Conservation (phyloP, 1,140 invertebrate genomes). For the Triops cancriformis region DNA sequence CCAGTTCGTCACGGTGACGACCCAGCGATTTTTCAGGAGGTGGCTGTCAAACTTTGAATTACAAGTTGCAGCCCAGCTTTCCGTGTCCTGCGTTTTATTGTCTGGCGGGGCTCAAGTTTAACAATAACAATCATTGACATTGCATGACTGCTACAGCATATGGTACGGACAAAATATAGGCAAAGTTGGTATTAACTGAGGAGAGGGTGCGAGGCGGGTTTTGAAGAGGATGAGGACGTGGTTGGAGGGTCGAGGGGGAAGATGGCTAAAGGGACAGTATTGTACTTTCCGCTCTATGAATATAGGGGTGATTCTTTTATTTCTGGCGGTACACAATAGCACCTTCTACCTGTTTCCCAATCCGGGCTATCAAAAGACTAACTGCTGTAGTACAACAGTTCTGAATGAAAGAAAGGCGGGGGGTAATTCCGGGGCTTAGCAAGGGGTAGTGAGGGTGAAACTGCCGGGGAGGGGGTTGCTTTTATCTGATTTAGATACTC, state of each 20-base stretch:
- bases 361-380: conserved; percentile 1
- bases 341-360: conserved; percentile 4
- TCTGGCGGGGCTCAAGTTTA: neutral
- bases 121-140: conserved; percentile 14
- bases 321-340: neutral
- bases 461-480: neutral
- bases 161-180: neutral
- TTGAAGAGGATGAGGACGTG: too few species aligned
- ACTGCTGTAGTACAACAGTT: neutral
- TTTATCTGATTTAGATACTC: neutral
- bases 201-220: neutral
- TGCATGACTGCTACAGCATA: conserved; percentile 10
- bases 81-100: neutral
- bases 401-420: neutral
- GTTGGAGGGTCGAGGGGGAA: neutral
- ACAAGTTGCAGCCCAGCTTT: neutral
- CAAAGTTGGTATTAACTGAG: neutral
- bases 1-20: neutral
- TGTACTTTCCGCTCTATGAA: neutral
- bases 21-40: neutral
- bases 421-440: neutral
- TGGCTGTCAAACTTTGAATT: neutral
- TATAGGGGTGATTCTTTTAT: neutral
- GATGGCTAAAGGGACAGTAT: neutral
- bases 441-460: neutral